Evolutionary conservation across 2,113 vertebrate genomes (phyloP), one percentile per base, ranked within the genome.

Genomic region (Phrynosoma platyrhinos): DNA sequence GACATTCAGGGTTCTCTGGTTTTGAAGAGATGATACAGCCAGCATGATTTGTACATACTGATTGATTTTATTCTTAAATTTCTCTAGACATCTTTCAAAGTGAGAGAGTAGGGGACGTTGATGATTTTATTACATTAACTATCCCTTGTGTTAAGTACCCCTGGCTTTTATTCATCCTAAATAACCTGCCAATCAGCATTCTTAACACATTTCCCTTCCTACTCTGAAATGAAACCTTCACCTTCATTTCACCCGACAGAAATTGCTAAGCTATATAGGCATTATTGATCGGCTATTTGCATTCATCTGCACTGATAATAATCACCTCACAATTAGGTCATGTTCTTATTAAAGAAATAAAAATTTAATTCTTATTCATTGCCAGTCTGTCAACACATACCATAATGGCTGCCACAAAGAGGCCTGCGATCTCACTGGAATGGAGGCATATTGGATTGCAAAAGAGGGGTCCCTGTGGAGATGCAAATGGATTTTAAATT

Each of bases 331-430:
- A 87, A 75, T 87, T 76, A 66, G 55, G 55, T 75, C 55, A 66
- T n/a, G 53, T 47, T 64, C 55, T 75, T 76, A 82, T 82, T 82
- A 76, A 52, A n/a, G 68, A 55, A 55, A 52, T 80, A 58, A 52
- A 87, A 64, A 64, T 25, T 55, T 76, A 76, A 75, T 77, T n/a
- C 68, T 66, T 40, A 40, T 10, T 16, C 27, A 47, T 32, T 27
- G 30, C 42, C 30, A 76, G 36, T 18, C 64, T 55, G 14, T 40
- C 55, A 87, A 52, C 47, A 42, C 47, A 42, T 30, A 8, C 78
- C 18, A 23, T 47, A 74, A 74, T 32, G 69, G 40, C 79, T 62
- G 55, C 30, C 55, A 32, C 36, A 36, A 36, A 36, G 36, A 36
- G 36, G 36, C 36, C 36, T 36, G 36, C 36, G 36, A 36, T 36